Base-by-base conservation (phyloP, 2,113 vertebrate genomes). In the Barbus barbus region DNA sequence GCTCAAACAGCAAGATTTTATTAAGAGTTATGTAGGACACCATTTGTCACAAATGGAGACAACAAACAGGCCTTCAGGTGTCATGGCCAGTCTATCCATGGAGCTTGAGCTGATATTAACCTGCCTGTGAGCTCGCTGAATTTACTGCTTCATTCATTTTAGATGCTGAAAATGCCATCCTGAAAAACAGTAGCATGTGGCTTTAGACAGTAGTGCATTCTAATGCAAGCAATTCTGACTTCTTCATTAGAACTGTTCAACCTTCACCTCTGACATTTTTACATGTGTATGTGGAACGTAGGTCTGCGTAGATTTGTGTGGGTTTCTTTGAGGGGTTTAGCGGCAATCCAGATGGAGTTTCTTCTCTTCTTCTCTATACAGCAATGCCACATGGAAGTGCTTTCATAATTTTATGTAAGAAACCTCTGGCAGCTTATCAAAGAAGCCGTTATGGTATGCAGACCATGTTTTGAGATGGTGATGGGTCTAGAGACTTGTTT, bases 361-460 rank as follows among this genome's bases (percentile, higher is more conserved):
- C 61, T 44, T 24, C 2, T 41, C 33, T 9, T 3, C 11, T 8
- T 31, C 6, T 51, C 28, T 14, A 16, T 18, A 53, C 14, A 61
- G 56, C 61, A n/a, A 24, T 65, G 24, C 53, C 74, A 73, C 73
- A 78, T 79, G 86, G 41, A 83, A 85, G 31, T 24, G 41, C 78
- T 44, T 82, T 61, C 63, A 78, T 71, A 72, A 87, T 72, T 78
- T 41, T 75, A 18, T 33, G 51, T 51, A 81, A 69, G 82, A 33
- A 61, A 73, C 41, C 16, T 61, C 63, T 72, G 78, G 86, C 60
- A 69, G n/a, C 13, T 63, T 53, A 63, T 84, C 83, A 81, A 71
- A 84, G 83, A 14, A 28, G 33, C 8, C 12, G 31, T 53, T 69
- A 69, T 63, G 63, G 51, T 28, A n/a, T 58, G 73, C 36, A 31